phyloP scores from a whole-genome alignment of 2,797 vertebrate genomes.

The Echiichthys vipera region DNA sequence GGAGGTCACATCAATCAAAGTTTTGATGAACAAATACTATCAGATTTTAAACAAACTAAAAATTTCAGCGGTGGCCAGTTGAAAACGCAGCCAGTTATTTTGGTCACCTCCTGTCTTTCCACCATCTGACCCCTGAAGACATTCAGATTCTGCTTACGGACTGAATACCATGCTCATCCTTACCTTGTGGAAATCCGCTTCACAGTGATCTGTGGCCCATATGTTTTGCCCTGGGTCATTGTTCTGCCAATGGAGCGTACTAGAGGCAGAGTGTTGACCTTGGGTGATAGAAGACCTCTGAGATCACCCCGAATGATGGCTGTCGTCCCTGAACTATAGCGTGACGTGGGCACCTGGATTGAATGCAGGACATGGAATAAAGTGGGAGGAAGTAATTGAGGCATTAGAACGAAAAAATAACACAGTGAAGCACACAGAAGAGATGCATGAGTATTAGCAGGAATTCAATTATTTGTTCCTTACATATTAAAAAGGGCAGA shows the following conservation, averaged over 20 bases:
- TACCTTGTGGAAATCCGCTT: constrained; percentile 87
- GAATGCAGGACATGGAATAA: neutral
- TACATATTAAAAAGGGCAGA: neutral
- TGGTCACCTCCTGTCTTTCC: constrained; percentile 2
- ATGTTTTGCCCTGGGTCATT: constrained; percentile 89
- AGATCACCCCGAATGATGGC: constrained; percentile 87
- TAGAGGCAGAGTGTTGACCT: constrained; percentile 88
- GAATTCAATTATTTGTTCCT: neutral
- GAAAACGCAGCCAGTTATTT: constrained; percentile 1
- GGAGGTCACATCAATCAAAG: neutral
- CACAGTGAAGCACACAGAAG: neutral
- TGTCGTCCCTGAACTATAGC: constrained; percentile 84
- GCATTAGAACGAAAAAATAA: neutral
- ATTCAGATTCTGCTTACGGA: neutral
- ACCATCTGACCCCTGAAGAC: constrained; percentile 5
- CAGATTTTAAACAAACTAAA: neutral
- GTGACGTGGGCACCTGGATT: constrained; percentile 79
- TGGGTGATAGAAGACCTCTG: constrained; percentile 86
- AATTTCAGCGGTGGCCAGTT: too few relatives aligned
- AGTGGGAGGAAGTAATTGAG: neutral
- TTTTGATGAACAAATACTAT: neutral
- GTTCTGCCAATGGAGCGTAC: constrained; percentile 87
- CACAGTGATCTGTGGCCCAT: constrained; percentile 88
- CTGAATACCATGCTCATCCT: constrained; percentile 5
- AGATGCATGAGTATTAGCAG: neutral